These are phyloP conservation scores for Blomia tropicalis DNA, from an alignment of 2,888 invertebrate genomes.

Conservation along the genomic window DNA sequence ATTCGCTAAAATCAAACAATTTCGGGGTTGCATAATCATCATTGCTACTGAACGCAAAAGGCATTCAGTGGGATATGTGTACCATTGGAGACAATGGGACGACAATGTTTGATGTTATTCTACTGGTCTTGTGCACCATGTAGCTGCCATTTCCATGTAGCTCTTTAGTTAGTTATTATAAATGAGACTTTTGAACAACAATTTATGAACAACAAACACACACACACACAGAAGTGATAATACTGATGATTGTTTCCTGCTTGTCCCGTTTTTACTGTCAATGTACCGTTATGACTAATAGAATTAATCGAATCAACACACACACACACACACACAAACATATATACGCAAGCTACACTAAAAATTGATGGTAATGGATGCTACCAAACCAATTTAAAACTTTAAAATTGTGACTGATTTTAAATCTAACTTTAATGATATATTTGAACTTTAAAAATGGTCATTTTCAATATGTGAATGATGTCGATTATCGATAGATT, in stretches of 20 bases:
- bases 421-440: background rate
- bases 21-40: conserved; percentile 13
- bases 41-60: too few species aligned
- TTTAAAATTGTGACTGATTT: background rate
- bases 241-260: too few species aligned
- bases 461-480: too few species aligned
- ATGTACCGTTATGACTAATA: background rate
- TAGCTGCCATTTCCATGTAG: conserved; percentile 11
- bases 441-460: too few species aligned
- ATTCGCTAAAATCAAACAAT: conserved; percentile 12
- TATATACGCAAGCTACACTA: too few species aligned
- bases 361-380: too few species aligned
- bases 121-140: background rate
- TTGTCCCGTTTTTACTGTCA: background rate
- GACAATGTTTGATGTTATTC: background rate
- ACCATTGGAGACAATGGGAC: background rate
- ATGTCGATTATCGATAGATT: too few species aligned
- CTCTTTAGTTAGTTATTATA: conserved; percentile 9
- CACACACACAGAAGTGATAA: background rate
- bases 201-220: background rate
- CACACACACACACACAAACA: too few species aligned
- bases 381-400: background rate
- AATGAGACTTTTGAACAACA: background rate
- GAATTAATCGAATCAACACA: conserved; percentile 7
- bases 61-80: too few species aligned